A percentile compares a stretch with the other conserved stretches of the same genome.
phyloP scores from a whole-genome alignment of 1,140 invertebrate species.

The Drosophila pectinifera region DNA sequence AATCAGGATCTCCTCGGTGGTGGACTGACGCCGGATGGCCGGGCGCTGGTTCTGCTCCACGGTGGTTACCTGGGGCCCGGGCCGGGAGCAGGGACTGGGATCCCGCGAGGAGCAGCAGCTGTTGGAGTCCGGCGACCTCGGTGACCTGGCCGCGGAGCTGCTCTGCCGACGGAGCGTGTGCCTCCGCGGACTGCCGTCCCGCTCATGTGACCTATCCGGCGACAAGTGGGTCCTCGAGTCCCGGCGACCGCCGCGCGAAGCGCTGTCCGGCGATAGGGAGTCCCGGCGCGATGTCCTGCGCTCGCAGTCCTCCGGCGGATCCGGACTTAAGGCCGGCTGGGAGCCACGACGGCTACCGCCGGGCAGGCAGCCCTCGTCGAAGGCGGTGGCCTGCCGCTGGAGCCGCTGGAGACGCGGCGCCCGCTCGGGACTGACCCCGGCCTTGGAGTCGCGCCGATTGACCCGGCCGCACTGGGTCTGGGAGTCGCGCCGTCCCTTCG shows the following conservation, averaged over 20 bases:
- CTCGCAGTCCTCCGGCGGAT: constrained; percentile 86
- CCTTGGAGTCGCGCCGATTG: constrained; percentile 89
- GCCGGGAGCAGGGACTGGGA: constrained; percentile 89
- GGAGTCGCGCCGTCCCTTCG: constrained; percentile 90
- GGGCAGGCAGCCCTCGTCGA: constrained; percentile 92
- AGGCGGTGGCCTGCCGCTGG: constrained; percentile 93
- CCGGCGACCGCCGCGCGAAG: constrained; percentile 89
- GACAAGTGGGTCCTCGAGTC: constrained; percentile 92
- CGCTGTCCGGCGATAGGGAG: constrained; percentile 94
- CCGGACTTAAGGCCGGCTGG: constrained; percentile 92
- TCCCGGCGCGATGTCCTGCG: constrained; percentile 91
- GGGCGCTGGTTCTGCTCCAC: constrained; percentile 86
- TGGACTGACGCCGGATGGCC: constrained; percentile 93
- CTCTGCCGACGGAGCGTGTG: constrained; percentile 91
- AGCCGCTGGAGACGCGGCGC: constrained; percentile 89
- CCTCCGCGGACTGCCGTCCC: constrained; percentile 89
- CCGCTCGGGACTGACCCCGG: constrained; percentile 88
- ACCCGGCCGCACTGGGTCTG: constrained; percentile 91
- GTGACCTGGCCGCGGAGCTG: constrained; percentile 88
- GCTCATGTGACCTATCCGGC: constrained; percentile 89
- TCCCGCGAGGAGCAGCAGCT: constrained; percentile 90
- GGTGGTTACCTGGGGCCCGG: constrained; percentile 85
- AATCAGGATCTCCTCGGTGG: constrained; percentile 96
- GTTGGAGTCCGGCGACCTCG: constrained; percentile 90
- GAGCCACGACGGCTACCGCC: constrained; percentile 90